phyloP scores from a whole-genome alignment of 2,888 invertebrate species.

The Cylindroiulus punctatus region DNA sequence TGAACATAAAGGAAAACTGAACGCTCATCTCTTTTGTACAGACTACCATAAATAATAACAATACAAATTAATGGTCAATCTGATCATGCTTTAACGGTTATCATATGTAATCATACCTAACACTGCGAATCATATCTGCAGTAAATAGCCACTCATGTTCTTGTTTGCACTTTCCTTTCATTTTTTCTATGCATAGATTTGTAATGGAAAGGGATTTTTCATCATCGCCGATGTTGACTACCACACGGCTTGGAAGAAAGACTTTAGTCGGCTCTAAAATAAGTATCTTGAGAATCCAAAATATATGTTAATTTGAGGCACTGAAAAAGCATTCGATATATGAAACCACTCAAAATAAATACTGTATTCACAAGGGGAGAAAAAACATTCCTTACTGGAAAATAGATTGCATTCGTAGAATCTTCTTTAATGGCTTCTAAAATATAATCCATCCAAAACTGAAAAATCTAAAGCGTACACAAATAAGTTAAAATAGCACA shows the following conservation, averaged over 20 bases:
- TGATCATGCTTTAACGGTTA: background rate
- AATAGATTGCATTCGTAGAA: conserved; percentile 83
- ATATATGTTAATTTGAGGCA: background rate
- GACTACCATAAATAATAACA: conserved; percentile 69
- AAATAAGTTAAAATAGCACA: background rate
- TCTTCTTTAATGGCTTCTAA: conserved; percentile 88
- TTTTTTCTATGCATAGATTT: conserved; percentile 83
- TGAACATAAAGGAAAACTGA: conserved; percentile 97
- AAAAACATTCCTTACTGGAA: conserved; percentile 77
- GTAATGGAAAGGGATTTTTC: conserved; percentile 89
- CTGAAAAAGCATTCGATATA: background rate
- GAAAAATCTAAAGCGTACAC: conserved; percentile 76
- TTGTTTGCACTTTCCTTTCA: conserved; percentile 80
- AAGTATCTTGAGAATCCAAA: conserved; percentile 52
- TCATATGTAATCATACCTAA: conserved; percentile 70
- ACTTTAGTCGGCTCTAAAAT: conserved; percentile 58
- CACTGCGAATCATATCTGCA: conserved; percentile 86
- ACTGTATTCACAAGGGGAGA: background rate
- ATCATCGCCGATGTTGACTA: conserved; percentile 93
- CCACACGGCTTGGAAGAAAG: conserved; percentile 91
- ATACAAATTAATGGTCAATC: conserved; percentile 6
- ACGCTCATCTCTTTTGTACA: conserved; percentile 95
- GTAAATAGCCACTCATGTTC: conserved; percentile 95
- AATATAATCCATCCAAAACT: conserved; percentile 99
- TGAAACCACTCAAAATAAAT: background rate